Evolutionary conservation across 2,888 invertebrate species (phyloP).

Genomic region (Caenorhabditis macrosperma): DNA sequence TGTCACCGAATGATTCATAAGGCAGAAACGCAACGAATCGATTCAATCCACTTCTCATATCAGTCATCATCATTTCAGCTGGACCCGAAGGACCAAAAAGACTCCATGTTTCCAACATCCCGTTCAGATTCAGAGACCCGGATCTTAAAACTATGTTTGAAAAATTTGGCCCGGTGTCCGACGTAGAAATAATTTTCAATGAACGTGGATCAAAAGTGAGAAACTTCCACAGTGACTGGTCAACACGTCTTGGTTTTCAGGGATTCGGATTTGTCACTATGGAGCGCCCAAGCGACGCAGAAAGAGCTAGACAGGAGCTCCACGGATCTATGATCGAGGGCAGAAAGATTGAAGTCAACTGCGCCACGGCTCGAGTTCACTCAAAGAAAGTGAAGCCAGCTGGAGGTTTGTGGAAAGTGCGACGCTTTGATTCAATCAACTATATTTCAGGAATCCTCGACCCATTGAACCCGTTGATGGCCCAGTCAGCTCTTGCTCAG

Average conservation of each 20-base stretch:
- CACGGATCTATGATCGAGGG: constrained; percentile 99
- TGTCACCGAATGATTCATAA: constrained; percentile 46
- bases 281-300: constrained; percentile 99
- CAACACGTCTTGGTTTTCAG: constrained; percentile 85
- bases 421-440: neutral
- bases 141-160: constrained; percentile 88
- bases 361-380: constrained; percentile 99
- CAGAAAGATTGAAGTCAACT: constrained; percentile 99
- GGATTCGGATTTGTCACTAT: constrained; percentile 99
- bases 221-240: neutral
- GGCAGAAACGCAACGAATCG: constrained; percentile 9
- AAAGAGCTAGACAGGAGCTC: constrained; percentile 99
- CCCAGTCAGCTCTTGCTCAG: constrained; percentile 60
- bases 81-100: constrained; percentile 83
- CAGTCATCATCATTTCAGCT: constrained; percentile 37
- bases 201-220: constrained; percentile 94
- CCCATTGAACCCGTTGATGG: constrained; percentile 55
- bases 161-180: constrained; percentile 98
- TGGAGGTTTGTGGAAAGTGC: constrained; percentile 53
- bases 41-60: neutral
- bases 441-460: constrained; percentile 58
- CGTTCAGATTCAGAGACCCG: constrained; percentile 98
- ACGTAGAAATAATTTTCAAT: constrained; percentile 99
- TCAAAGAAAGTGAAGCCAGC: constrained; percentile 89
- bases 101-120: constrained; percentile 99